phyloP scores from a whole-genome alignment of 2,797 vertebrate genomes.

The Silurus aristotelis region DNA sequence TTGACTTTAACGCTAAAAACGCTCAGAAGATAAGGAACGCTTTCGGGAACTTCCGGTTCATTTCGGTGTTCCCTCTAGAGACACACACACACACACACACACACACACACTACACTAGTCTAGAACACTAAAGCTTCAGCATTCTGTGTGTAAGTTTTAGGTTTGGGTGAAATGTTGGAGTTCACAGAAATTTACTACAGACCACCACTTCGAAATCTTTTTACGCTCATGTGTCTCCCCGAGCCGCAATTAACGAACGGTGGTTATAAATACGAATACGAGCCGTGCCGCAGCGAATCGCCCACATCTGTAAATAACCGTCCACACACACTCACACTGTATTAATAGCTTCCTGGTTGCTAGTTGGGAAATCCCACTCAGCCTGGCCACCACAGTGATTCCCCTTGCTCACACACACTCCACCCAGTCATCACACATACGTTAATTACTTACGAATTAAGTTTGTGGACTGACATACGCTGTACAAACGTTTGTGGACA shows the following conservation, averaged over 20 bases:
- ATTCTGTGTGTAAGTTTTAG: background rate
- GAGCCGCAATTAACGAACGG: constrained; percentile 32
- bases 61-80: background rate
- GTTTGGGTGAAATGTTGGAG: background rate
- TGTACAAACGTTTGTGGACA: background rate
- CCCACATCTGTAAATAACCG: constrained; percentile 46
- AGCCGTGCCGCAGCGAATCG: constrained; percentile 23
- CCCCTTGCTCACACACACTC: background rate
- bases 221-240: constrained; percentile 12
- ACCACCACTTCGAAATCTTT: background rate
- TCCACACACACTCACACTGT: constrained; percentile 28
- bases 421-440: background rate
- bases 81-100: background rate
- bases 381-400: no score
- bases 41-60: background rate
- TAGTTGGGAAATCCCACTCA: constrained; percentile 39
- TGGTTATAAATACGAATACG: constrained; percentile 43
- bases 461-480: background rate
- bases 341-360: constrained; percentile 58
- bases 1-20: no score
- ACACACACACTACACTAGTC: background rate
- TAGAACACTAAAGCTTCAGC: background rate
- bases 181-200: background rate
- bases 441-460: background rate
- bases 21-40: background rate